Evolutionary conservation across 1,140 invertebrate genomes (phyloP).

Genomic region (Drosophila sucinea): DNA sequence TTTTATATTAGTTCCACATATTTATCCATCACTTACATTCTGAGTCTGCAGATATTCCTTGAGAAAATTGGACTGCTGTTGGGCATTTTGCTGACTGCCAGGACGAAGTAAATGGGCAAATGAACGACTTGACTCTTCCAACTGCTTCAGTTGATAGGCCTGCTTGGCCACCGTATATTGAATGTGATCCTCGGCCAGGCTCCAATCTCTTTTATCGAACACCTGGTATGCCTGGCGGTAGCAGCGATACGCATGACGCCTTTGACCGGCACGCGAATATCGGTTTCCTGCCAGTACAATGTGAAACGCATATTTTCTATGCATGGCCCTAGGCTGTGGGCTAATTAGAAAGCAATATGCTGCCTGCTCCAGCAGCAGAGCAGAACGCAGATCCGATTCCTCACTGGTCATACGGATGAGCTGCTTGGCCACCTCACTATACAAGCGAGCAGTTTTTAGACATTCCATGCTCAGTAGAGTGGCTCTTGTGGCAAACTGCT

Average conservation of each 20-base stretch:
- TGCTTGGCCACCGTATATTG: conserved; percentile 96
- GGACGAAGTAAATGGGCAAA: conserved; percentile 91
- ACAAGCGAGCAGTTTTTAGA: conserved; percentile 89
- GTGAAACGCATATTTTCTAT: conserved; percentile 98
- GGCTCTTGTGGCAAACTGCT: conserved; percentile 94
- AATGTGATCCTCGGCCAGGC: conserved; percentile 96
- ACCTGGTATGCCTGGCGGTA: conserved; percentile 97
- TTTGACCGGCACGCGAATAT: conserved; percentile 95
- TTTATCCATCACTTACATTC: conserved; percentile 53
- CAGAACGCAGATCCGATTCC: conserved; percentile 95
- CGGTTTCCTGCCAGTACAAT: conserved; percentile 97
- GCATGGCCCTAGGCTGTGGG: conserved; percentile 86
- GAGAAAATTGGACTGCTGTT: conserved; percentile 93
- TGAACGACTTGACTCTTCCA: conserved; percentile 89
- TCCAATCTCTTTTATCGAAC: conserved; percentile 90
- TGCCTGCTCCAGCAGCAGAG: conserved; percentile 96
- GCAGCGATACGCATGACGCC: conserved; percentile 94
- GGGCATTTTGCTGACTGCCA: conserved; percentile 88
- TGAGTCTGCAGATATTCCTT: conserved; percentile 94
- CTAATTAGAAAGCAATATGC: conserved; percentile 94
- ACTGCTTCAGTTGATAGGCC: conserved; percentile 90
- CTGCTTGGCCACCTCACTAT: conserved; percentile 95
- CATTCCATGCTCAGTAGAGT: conserved; percentile 95
- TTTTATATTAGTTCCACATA: background rate
- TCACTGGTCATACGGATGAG: conserved; percentile 97